Evolutionary conservation across 2,888 invertebrate genomes (phyloP).

Genomic region (Cantharis rufa): DNA sequence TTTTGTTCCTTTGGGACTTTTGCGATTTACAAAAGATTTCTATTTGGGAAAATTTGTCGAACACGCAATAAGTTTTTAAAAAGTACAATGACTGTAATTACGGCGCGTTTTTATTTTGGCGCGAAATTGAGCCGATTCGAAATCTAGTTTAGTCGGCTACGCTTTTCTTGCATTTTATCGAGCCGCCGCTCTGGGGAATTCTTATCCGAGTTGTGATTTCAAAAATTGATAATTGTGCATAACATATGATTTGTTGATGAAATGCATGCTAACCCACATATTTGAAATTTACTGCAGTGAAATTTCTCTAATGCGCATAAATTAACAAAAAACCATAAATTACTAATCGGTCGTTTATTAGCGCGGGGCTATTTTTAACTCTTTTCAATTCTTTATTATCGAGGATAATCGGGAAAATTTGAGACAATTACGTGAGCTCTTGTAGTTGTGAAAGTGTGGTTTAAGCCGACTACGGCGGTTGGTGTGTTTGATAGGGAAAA

Average conservation of each 20-base stretch:
- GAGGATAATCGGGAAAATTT: background rate
- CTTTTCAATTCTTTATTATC: background rate
- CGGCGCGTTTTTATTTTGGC: background rate
- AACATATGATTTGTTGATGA: background rate
- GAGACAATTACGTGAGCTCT: conserved; percentile 8
- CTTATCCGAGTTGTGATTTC: background rate
- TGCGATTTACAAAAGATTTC: background rate
- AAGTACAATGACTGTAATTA: background rate
- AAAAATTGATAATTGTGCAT: background rate
- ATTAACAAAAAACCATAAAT: background rate
- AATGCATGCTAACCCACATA: background rate
- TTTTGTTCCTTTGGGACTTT: background rate
- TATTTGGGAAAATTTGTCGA: background rate
- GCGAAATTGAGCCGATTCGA: background rate
- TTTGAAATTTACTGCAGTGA: background rate
- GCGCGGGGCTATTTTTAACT: background rate
- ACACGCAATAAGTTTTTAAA: background rate
- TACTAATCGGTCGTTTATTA: background rate
- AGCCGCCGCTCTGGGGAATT: background rate
- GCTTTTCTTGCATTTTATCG: background rate
- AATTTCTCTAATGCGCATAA: background rate
- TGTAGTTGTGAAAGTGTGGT: conserved; percentile 13
- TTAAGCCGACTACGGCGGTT: background rate
- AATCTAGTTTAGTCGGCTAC: background rate
- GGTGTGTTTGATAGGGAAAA: conserved; percentile 17